Conservation (phyloP, 2,797 vertebrate species). For the Girardinus metallicus region DNA sequence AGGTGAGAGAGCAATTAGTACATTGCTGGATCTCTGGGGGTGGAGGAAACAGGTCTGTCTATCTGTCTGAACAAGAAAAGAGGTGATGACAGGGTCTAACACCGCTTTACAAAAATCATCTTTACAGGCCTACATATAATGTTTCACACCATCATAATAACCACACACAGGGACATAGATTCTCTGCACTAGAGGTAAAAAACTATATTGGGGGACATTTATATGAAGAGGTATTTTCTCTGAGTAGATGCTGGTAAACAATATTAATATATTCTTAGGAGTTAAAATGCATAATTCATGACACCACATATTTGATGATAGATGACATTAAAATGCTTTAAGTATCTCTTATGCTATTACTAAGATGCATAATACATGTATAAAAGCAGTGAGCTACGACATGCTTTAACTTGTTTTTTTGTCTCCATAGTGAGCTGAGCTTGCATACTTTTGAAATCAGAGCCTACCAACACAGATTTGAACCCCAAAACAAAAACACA, state of each 20-base stretch:
- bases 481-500: not conserved
- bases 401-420: not conserved
- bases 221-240: slow-evolving; percentile 56
- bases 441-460: not conserved
- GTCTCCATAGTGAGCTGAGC: not conserved
- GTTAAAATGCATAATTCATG: slow-evolving; percentile 8
- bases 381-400: not conserved
- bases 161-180: slow-evolving; percentile 46
- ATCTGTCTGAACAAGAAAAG: slow-evolving; percentile 61
- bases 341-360: not conserved
- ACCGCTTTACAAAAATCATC: slow-evolving; percentile 57
- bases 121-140: slow-evolving; percentile 63
- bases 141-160: slow-evolving; percentile 57
- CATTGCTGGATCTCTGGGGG: slow-evolving; percentile 65
- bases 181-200: slow-evolving; percentile 6
- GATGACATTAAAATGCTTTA: not conserved
- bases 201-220: slow-evolving; percentile 42
- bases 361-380: not conserved
- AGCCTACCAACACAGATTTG: not conserved
- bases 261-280: slow-evolving; percentile 25
- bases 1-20: slow-evolving; percentile 80
- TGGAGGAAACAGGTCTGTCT: slow-evolving; percentile 54
- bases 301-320: slow-evolving; percentile 8
- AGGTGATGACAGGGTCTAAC: slow-evolving; percentile 72
- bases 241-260: slow-evolving; percentile 37